These are phyloP conservation scores for Tipula vernalis DNA, from an alignment of 2,888 invertebrate species.

Conservation along the genomic window DNA sequence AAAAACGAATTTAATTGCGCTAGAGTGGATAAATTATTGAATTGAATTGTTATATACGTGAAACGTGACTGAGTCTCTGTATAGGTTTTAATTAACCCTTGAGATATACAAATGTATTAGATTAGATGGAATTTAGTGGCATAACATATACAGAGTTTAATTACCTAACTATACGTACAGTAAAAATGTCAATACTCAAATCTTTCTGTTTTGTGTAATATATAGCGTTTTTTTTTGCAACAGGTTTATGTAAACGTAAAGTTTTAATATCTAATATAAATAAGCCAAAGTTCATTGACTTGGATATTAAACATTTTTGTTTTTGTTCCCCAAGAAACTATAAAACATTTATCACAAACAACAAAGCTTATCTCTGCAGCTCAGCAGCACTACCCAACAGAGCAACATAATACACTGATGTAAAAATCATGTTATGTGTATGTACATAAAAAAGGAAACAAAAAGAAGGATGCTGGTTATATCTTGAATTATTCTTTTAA, in stretches of 20 bases:
- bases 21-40: not conserved
- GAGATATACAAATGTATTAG: not conserved
- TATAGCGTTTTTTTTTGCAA: not conserved
- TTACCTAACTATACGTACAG: not conserved
- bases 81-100: not conserved
- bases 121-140: not conserved
- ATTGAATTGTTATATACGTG: not conserved
- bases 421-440: not conserved
- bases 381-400: not conserved
- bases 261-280: not conserved
- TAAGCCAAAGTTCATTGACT: not conserved
- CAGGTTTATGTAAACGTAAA: not conserved
- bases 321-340: not conserved
- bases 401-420: not conserved
- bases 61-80: not conserved
- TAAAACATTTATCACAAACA: not conserved
- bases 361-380: not conserved
- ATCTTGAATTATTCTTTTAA: not conserved
- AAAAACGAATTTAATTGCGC: not conserved
- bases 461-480: not conserved
- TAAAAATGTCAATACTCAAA: not conserved
- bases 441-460: not conserved
- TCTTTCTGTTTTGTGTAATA: not conserved
- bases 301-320: not conserved
- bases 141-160: not conserved